Conservation (phyloP, 2,888 invertebrate species). For the Callyntrura sp. region DNA sequence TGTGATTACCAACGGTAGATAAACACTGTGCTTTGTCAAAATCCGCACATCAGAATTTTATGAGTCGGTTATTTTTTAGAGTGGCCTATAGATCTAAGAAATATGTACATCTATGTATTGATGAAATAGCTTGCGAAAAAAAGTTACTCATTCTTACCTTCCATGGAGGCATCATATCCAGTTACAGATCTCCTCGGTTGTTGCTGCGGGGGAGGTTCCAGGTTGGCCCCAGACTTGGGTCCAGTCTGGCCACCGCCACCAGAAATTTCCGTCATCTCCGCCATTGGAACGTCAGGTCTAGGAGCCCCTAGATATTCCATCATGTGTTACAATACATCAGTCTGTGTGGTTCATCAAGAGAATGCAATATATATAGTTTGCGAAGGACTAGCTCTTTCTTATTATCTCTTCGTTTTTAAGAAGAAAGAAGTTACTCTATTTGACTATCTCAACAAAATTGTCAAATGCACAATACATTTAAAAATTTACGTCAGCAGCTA, state of each 20-base stretch:
- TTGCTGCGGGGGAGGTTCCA: conserved; percentile 77
- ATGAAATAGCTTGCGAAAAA: background rate
- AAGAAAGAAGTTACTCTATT: too few relatives aligned
- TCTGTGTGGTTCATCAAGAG: conserved; percentile 65
- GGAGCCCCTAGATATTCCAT: conserved; percentile 80
- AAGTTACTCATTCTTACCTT: conserved; percentile 74
- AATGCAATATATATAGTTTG: conserved; percentile 41
- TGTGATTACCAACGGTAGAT: too few relatives aligned
- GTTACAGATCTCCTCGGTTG: conserved; percentile 82
- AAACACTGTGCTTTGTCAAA: background rate
- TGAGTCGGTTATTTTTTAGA: too few relatives aligned
- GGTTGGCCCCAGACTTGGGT: conserved; percentile 78
- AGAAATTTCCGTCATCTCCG: conserved; percentile 83
- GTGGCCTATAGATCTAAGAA: too few relatives aligned
- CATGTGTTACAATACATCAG: conserved; percentile 67
- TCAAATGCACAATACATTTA: too few relatives aligned
- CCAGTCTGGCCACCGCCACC: conserved; percentile 71
- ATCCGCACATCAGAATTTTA: background rate
- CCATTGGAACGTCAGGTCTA: conserved; percentile 82
- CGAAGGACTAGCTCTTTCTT: too few relatives aligned
- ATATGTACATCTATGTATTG: background rate
- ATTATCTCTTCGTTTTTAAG: too few relatives aligned
- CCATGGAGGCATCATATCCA: conserved; percentile 83
- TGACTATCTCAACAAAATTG: too few relatives aligned
- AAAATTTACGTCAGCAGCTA: background rate